Percentiles rank a stretch among this genome's conserved stretches.
These are phyloP conservation scores for Poeciliopsis gracilis DNA, from an alignment of 2,797 vertebrate species.

Conservation along the genomic window DNA sequence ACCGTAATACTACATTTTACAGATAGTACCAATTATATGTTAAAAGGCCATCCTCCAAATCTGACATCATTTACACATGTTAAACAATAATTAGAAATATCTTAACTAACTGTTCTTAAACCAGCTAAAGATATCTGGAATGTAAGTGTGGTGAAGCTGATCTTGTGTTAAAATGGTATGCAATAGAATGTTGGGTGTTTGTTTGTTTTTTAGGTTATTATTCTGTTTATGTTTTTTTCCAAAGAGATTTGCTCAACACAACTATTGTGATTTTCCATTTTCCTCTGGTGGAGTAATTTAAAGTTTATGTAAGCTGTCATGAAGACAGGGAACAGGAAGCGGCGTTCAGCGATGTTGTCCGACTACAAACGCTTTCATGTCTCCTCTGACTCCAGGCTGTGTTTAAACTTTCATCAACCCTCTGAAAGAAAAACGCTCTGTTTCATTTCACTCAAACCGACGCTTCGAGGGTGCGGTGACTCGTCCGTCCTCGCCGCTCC, in stretches of 20 bases:
- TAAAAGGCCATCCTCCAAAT: too few species aligned
- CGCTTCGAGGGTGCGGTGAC: slow-evolving; percentile 6
- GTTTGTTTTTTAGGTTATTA: not conserved
- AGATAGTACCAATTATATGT: too few species aligned
- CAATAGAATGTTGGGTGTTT: not conserved
- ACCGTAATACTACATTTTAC: too few species aligned
- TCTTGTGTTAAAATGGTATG: too few species aligned
- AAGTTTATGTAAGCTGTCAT: not conserved
- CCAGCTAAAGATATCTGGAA: too few species aligned
- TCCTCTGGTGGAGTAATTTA: not conserved
- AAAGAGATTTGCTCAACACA: not conserved
- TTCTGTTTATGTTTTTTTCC: not conserved
- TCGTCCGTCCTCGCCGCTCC: slow-evolving; percentile 9
- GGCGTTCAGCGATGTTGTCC: not conserved
- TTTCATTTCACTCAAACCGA: slow-evolving; percentile 21
- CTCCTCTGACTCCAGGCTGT: slow-evolving; percentile 27
- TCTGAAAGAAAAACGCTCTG: not conserved
- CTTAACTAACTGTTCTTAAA: too few species aligned
- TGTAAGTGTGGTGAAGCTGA: too few species aligned
- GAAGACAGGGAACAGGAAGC: not conserved
- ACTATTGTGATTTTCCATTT: not conserved
- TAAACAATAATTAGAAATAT: too few species aligned
- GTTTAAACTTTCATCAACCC: slow-evolving; percentile 38
- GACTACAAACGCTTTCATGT: slow-evolving; percentile 17
- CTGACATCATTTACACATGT: too few species aligned